Percentiles rank a stretch among this genome's conserved stretches.
These are phyloP conservation scores for Paradisaea rubra DNA, from an alignment of 2,113 vertebrate genomes.

Conservation along the genomic window DNA sequence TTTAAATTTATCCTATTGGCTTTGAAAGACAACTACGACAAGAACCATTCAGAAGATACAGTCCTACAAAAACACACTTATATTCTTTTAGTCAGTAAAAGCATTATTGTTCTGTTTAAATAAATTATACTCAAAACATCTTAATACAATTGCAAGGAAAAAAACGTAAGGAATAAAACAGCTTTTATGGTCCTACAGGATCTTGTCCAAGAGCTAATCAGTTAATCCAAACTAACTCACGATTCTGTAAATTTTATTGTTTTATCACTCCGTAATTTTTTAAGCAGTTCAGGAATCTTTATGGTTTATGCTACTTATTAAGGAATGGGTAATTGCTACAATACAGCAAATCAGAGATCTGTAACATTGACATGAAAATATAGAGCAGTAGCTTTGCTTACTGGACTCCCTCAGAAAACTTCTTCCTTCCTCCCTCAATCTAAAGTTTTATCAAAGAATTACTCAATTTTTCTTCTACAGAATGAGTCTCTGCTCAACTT, in stretches of 20 bases:
- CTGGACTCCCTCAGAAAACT: not conserved
- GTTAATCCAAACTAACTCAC: not conserved
- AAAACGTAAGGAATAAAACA: not conserved
- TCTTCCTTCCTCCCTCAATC: not conserved
- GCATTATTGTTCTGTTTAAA: not conserved
- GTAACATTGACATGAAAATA: not conserved
- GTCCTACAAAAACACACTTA: not conserved
- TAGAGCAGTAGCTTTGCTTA: not conserved
- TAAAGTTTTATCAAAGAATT: not conserved
- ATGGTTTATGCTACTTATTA: not conserved
- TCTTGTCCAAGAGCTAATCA: not conserved
- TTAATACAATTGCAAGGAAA: not conserved
- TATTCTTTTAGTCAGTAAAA: not conserved
- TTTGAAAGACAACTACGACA: not conserved
- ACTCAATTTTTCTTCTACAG: not conserved
- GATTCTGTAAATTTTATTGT: not conserved
- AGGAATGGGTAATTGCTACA: not conserved
- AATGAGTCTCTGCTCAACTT: not conserved
- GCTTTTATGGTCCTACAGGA: not conserved
- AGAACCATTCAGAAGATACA: not conserved
- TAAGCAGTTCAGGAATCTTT: not conserved
- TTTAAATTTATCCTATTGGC: not conserved
- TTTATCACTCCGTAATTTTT: not conserved
- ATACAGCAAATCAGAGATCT: not conserved
- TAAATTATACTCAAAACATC: not conserved